Evolutionary conservation across 2,113 vertebrate species (phyloP).

Genomic region (Pelobates fuscus): DNA sequence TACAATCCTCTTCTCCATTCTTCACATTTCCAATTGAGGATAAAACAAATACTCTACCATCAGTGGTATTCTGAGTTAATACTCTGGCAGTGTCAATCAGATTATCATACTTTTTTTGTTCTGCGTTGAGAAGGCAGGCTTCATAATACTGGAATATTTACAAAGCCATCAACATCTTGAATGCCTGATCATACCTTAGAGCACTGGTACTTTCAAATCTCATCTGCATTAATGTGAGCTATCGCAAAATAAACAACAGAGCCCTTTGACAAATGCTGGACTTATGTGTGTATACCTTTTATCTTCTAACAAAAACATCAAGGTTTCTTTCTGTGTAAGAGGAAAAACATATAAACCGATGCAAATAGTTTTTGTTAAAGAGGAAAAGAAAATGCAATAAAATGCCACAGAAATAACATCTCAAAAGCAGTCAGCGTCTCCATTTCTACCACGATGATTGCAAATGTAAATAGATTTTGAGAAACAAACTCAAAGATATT

Average conservation of each 20-base stretch:
- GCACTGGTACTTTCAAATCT: not conserved
- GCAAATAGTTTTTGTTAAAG: not conserved
- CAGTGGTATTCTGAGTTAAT: too few species aligned
- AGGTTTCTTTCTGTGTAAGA: not conserved
- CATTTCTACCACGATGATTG: constrained; percentile 1
- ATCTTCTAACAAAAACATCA: not conserved
- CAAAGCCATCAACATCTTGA: not conserved
- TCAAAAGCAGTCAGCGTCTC: not conserved
- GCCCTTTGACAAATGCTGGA: not conserved
- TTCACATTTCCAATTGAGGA: too few species aligned
- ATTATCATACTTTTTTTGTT: too few species aligned
- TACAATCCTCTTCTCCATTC: too few species aligned
- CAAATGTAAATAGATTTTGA: constrained; percentile 24
- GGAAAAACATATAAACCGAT: not conserved
- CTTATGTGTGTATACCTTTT: not conserved
- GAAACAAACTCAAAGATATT: constrained; percentile 15
- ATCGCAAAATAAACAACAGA: not conserved
- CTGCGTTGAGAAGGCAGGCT: not conserved
- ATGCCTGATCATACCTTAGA: not conserved
- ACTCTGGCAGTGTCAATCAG: too few species aligned
- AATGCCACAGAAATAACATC: constrained; percentile 9
- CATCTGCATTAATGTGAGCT: constrained; percentile 8
- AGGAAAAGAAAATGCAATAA: not conserved
- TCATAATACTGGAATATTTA: not conserved
- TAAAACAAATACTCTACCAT: too few species aligned